Evolutionary conservation across 2,113 vertebrate genomes (phyloP).

Genomic region (Poecile atricapillus): DNA sequence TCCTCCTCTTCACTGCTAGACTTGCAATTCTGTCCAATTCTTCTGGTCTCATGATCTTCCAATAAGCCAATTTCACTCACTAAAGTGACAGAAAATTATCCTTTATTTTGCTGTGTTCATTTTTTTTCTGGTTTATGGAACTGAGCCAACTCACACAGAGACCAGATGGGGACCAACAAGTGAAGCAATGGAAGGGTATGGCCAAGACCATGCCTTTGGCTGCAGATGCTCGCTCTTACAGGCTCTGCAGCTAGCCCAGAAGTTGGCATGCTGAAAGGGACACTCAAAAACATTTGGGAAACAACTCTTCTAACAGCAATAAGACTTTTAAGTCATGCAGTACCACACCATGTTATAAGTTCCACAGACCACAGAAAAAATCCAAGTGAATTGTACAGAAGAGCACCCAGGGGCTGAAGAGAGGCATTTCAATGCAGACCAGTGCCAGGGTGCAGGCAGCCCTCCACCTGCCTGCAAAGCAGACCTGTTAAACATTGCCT

Average conservation of each 20-base stretch:
- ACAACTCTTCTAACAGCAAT: not conserved
- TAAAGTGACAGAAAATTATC: not conserved
- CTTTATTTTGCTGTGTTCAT: not conserved
- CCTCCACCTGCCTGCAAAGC: not conserved
- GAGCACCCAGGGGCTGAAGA: not conserved
- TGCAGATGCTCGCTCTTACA: not conserved
- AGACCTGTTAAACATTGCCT: not conserved
- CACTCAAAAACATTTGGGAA: not conserved
- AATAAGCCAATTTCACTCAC: not conserved
- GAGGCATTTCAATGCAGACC: rapidly evolving
- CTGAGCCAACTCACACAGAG: not conserved
- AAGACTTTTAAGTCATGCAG: not conserved
- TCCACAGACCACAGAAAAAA: not conserved
- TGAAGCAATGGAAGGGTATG: not conserved
- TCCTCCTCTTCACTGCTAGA: not conserved
- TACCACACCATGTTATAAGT: not conserved
- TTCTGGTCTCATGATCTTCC: not conserved
- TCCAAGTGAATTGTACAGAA: not conserved
- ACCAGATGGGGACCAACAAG: not conserved
- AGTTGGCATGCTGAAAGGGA: not conserved
- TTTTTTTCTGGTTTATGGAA: not conserved
- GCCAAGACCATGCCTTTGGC: not conserved
- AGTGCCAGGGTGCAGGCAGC: not conserved
- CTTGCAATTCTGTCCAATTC: not conserved
- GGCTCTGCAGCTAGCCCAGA: not conserved